phyloP scores from a whole-genome alignment of 2,797 vertebrate species.

The Fratercula arctica region DNA sequence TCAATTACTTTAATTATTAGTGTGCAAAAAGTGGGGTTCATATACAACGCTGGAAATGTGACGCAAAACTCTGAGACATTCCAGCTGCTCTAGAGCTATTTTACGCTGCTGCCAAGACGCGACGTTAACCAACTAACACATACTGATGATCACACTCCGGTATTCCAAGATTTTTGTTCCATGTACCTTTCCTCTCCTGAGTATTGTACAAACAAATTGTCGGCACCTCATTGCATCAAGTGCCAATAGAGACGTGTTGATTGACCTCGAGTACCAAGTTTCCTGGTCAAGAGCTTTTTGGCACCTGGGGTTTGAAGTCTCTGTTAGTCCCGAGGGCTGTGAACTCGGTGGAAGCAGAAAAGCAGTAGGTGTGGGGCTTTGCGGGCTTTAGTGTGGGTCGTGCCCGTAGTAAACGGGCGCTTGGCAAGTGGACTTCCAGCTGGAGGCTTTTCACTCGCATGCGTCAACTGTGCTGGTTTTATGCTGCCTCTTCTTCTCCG shows the following conservation, averaged over 20 bases:
- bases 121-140: not conserved
- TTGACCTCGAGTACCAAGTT: not conserved
- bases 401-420: not conserved
- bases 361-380: not conserved
- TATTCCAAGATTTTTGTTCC: not conserved
- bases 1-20: not conserved
- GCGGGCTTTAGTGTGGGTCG: not conserved
- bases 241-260: not conserved
- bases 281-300: not conserved
- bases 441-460: fast-evolving
- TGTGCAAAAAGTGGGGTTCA: not conserved
- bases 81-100: not conserved
- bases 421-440: not conserved
- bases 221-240: not conserved
- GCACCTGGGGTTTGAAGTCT: not conserved
- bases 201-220: not conserved
- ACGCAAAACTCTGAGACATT: not conserved
- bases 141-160: not conserved
- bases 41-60: not conserved
- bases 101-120: not conserved
- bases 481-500: not conserved
- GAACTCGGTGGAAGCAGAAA: not conserved
- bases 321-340: not conserved
- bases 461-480: not conserved
- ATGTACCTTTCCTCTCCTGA: fast-evolving